Conservation (phyloP, 2,113 vertebrate genomes). For the Elephantulus edwardii region DNA sequence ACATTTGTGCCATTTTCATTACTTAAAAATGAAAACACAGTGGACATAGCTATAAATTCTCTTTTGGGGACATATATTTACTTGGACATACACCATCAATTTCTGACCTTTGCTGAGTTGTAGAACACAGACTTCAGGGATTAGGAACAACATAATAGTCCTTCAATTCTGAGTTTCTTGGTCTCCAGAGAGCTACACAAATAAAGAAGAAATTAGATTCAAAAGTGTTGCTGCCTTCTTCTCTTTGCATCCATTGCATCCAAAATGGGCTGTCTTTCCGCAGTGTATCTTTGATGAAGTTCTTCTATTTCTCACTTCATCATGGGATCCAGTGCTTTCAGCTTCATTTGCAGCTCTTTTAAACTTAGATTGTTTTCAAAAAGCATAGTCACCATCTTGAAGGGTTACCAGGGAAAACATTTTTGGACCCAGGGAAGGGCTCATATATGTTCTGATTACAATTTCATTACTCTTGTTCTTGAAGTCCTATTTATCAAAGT, state of each 20-base stretch:
- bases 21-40: conserved; percentile 61
- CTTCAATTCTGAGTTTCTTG: conserved; percentile 76
- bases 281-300: conserved; percentile 96
- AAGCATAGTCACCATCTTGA: no score
- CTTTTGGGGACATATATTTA: conserved; percentile 69
- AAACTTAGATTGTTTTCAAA: conserved; percentile 98
- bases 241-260: conserved; percentile 99
- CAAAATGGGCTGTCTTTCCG: conserved; percentile 97
- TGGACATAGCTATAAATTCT: neutral
- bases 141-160: conserved; percentile 74
- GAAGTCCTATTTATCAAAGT: no score
- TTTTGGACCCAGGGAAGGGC: no score
- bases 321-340: conserved; percentile 98
- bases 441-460: no score
- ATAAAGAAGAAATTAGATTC: conserved; percentile 68
- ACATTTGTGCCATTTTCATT: conserved; percentile 64
- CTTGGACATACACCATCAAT: conserved; percentile 65
- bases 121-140: no score
- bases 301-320: conserved; percentile 99
- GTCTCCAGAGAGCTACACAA: conserved; percentile 70
- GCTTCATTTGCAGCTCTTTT: conserved; percentile 97
- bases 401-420: no score
- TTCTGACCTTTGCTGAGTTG: conserved; percentile 64
- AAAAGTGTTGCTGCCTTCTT: conserved; percentile 98
- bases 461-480: no score